A percentile compares a stretch with the other conserved stretches of the same genome.
Conservation (phyloP, 2,888 invertebrate genomes). For the Charanyca ferruginea region DNA sequence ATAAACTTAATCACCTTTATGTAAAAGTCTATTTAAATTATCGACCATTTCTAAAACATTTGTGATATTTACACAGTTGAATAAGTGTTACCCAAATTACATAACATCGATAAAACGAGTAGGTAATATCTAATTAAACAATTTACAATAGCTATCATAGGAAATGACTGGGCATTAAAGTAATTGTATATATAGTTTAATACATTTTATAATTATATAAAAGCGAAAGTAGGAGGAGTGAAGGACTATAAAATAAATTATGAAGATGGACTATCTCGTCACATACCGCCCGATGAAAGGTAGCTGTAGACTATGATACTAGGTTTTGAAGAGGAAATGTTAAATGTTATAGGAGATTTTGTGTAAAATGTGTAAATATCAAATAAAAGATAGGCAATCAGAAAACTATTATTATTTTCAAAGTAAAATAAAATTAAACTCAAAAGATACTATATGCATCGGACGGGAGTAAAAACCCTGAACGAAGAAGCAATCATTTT, state of each 20-base stretch:
- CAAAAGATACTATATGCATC: too few relatives aligned
- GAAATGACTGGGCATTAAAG: constrained; percentile 39
- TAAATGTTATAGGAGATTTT: not conserved
- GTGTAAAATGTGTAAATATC: too few relatives aligned
- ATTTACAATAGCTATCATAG: constrained; percentile 34
- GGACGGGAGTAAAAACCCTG: not conserved
- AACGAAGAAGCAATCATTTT: not conserved
- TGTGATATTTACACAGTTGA: not conserved
- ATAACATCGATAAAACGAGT: constrained; percentile 22
- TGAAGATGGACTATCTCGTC: constrained; percentile 1
- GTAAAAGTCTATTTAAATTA: not conserved
- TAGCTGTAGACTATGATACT: not conserved
- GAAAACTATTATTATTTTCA: too few relatives aligned
- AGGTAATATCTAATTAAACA: constrained; percentile 37
- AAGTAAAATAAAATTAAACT: too few relatives aligned
- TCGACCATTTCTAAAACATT: not conserved
- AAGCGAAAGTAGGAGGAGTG: constrained; percentile 26
- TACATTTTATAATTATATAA: constrained; percentile 28
- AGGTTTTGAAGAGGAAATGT: not conserved
- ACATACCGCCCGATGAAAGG: not conserved
- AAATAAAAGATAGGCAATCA: too few relatives aligned
- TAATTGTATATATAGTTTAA: constrained; percentile 34
- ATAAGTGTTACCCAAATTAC: constrained; percentile 23
- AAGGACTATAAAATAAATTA: not conserved
- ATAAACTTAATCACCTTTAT: not conserved